phyloP scores from a whole-genome alignment of 2,113 vertebrate species.

The Proteles cristata region DNA sequence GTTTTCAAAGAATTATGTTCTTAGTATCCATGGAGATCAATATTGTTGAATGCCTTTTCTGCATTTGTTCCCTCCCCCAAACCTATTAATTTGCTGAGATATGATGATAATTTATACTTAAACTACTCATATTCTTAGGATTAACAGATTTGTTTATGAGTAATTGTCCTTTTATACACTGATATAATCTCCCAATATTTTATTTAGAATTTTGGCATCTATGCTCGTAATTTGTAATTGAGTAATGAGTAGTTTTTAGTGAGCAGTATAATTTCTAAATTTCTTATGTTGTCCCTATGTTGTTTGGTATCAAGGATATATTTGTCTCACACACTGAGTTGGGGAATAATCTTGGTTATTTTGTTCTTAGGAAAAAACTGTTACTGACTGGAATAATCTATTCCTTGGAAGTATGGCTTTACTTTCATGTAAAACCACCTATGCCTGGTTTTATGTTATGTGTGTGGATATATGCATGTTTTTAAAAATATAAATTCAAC shows the following conservation, averaged over 20 bases:
- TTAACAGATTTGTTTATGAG: background rate
- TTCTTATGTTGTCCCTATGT: background rate
- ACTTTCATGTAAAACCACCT: background rate
- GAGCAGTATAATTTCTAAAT: background rate
- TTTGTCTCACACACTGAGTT: background rate
- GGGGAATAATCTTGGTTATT: background rate
- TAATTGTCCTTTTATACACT: background rate
- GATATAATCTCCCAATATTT: background rate
- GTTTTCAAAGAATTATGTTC: background rate
- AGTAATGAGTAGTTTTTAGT: background rate
- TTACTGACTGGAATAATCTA: background rate
- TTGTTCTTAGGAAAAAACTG: background rate
- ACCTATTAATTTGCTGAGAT: background rate
- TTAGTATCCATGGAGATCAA: background rate
- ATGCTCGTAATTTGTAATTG: background rate
- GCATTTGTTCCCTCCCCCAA: background rate
- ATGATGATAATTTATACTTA: background rate
- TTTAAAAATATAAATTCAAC: background rate
- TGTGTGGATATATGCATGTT: background rate
- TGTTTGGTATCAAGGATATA: background rate
- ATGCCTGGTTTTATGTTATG: background rate
- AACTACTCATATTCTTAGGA: background rate
- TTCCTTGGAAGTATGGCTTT: background rate
- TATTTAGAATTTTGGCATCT: background rate
- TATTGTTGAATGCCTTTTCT: constrained; percentile 4